Conservation (phyloP, 2,113 vertebrate species). For the Oreochromis aureus region DNA sequence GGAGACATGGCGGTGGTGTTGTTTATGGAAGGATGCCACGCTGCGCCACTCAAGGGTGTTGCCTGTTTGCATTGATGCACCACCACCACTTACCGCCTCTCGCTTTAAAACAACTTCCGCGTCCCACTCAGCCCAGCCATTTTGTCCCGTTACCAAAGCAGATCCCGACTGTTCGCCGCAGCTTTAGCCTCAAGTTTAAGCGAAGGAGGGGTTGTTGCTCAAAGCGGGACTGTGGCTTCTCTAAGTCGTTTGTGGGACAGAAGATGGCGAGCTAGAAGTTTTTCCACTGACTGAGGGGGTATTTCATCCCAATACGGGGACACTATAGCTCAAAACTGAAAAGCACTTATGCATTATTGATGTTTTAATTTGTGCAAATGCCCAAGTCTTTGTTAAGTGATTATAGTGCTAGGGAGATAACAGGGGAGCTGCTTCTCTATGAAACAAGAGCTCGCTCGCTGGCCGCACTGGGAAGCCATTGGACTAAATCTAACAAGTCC, state of each 20-base stretch:
- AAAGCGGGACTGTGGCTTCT: conserved; percentile 25
- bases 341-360: conserved; percentile 83
- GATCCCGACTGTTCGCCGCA: conserved; percentile 40
- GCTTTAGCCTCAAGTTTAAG: conserved; percentile 26
- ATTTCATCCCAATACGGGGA: conserved; percentile 67
- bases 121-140: conserved; percentile 37
- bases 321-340: conserved; percentile 75
- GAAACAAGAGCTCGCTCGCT: conserved; percentile 71
- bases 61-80: conserved; percentile 69
- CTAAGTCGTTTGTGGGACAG: conserved; percentile 31
- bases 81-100: conserved; percentile 59
- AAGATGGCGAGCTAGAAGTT: conserved; percentile 40
- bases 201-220: conserved; percentile 2
- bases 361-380: conserved; percentile 84
- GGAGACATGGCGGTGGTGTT: conserved; percentile 61
- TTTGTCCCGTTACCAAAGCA: conserved; percentile 49
- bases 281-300: conserved; percentile 43
- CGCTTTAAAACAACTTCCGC: conserved; percentile 60
- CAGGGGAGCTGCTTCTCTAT: conserved; percentile 71
- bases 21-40: conserved; percentile 66
- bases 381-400: conserved; percentile 83
- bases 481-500: conserved; percentile 65
- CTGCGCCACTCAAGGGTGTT: conserved; percentile 70
- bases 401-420: conserved; percentile 78
- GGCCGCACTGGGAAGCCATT: conserved; percentile 57